Evolutionary conservation across 35 echinoderm and acorn worm genomes (phyloP).

Genomic region (Apostichopus californicus): DNA sequence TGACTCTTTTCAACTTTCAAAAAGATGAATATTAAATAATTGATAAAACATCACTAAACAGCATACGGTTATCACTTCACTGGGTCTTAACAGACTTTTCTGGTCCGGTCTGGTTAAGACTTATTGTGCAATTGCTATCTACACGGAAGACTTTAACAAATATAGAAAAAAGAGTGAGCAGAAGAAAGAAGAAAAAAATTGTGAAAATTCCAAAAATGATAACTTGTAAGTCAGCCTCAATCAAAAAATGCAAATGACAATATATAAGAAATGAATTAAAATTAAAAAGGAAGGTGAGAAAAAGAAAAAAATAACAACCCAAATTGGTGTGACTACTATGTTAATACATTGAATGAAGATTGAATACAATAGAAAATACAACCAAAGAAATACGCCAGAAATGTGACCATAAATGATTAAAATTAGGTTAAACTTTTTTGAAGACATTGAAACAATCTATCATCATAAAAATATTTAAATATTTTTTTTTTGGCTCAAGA

Average conservation of each 20-base stretch:
- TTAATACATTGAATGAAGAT: not conserved
- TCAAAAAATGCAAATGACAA: not conserved
- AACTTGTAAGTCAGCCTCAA: not conserved
- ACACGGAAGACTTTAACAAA: constrained; percentile 34
- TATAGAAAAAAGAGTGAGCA: no score
- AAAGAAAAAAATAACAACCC: not conserved
- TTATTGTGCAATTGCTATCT: constrained; percentile 1
- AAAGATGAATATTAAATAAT: no score
- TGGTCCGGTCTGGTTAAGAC: not conserved
- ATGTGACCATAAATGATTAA: no score
- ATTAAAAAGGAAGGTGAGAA: not conserved
- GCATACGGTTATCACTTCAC: no score
- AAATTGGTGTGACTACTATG: not conserved
- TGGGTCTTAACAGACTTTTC: not conserved
- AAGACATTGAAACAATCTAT: no score
- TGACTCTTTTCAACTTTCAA: no score
- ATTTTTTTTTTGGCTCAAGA: not conserved
- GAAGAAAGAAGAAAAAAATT: not conserved
- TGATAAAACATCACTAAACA: no score
- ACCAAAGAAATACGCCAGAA: no score
- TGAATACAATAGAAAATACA: not conserved
- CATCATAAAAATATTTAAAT: no score
- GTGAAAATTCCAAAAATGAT: not conserved
- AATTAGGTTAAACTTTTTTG: no score
- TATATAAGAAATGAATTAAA: not conserved